Conservation (phyloP, 1,140 invertebrate genomes). For the Orchestia grillus region DNA sequence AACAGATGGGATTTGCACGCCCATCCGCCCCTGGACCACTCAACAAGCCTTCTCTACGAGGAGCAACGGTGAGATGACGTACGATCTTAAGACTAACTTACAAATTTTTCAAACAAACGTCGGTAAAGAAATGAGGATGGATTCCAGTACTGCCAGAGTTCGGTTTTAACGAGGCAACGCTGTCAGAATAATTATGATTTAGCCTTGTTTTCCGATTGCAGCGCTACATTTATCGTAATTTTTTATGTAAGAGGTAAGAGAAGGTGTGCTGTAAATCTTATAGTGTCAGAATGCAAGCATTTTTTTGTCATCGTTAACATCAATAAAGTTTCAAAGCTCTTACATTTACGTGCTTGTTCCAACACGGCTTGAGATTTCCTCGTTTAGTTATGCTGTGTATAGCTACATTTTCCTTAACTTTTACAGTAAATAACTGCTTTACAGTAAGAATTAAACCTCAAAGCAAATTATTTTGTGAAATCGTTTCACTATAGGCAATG, state of each 20-base stretch:
- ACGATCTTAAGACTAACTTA: not conserved
- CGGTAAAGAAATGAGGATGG: not conserved
- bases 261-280: not conserved
- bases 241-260: not conserved
- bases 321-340: not conserved
- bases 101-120: not conserved
- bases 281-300: not conserved
- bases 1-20: slow-evolving; percentile 42
- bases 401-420: not conserved
- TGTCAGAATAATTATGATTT: not conserved
- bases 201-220: not conserved
- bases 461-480: too few relatives aligned
- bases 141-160: not conserved
- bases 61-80: not conserved
- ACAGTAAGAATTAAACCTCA: too few relatives aligned
- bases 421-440: too few relatives aligned
- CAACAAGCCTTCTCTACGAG: not conserved
- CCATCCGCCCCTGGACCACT: not conserved
- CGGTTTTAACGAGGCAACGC: not conserved
- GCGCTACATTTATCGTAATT: not conserved
- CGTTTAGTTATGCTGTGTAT: not conserved
- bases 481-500: too few relatives aligned
- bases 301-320: not conserved
- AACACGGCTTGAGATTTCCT: not conserved
- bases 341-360: not conserved